Conservation (phyloP, 2,113 vertebrate genomes). For the Hemiscyllium ocellatum region DNA sequence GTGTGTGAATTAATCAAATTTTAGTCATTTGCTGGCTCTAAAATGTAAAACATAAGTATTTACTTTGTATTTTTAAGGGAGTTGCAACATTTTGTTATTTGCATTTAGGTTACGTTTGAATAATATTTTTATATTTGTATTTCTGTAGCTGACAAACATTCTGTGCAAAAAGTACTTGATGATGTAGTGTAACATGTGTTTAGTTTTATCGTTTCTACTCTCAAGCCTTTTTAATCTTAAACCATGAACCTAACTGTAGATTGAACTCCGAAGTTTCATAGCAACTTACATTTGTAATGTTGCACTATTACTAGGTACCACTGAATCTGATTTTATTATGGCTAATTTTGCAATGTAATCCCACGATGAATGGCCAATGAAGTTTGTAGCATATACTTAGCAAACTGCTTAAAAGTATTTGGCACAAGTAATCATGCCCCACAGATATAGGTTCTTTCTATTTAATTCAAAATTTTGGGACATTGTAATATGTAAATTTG, state of each 20-base stretch:
- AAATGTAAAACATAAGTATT: conserved; percentile 20
- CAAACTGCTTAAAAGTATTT: not conserved
- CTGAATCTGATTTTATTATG: not conserved
- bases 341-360: not conserved
- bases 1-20: conserved; percentile 16
- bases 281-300: not conserved
- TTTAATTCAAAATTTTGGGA: not conserved
- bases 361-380: not conserved
- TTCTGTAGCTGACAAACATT: not conserved
- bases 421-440: not conserved
- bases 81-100: conserved; percentile 25
- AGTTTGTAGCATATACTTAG: not conserved
- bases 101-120: conserved; percentile 30
- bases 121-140: conserved; percentile 36
- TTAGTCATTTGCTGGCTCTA: conserved; percentile 28
- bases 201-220: not conserved
- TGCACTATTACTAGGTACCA: not conserved
- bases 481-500: conserved; percentile 9
- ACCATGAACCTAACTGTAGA: not conserved
- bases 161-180: conserved; percentile 15
- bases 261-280: not conserved
- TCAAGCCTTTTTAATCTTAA: conserved; percentile 25
- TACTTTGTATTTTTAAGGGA: conserved; percentile 32
- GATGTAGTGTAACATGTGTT: conserved; percentile 6
- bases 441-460: not conserved